Conservation (phyloP, 2,113 vertebrate genomes). For the Madoqua kirkii region DNA sequence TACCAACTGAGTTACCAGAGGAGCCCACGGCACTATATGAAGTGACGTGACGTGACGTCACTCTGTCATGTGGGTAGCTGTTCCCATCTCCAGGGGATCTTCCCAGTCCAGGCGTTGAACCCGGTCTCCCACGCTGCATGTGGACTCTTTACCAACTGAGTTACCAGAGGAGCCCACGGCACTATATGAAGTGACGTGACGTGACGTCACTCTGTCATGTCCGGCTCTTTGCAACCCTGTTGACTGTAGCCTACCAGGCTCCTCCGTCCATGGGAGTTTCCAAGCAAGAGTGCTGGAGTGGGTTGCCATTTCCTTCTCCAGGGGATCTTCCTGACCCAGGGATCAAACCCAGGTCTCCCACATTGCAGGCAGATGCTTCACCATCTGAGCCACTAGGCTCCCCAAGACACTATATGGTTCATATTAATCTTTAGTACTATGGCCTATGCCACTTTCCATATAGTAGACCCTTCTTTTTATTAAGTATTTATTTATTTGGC, state of each 20-base stretch:
- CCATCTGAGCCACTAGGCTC: background rate
- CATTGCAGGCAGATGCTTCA: background rate
- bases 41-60: no score
- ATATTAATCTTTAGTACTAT: background rate
- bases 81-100: background rate
- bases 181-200: no score
- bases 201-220: no score
- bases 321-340: no score
- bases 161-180: background rate
- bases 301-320: no score
- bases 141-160: background rate
- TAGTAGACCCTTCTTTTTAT: background rate
- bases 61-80: background rate
- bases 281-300: no score
- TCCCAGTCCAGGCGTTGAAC: background rate
- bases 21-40: background rate
- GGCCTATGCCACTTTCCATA: background rate
- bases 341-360: no score
- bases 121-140: fast-evolving
- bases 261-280: no score
- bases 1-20: background rate
- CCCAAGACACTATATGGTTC: background rate
- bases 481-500: background rate
- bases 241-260: no score
- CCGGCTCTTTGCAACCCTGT: no score